Evolutionary conservation across 2,797 vertebrate species (phyloP), one percentile per base, ranked within the genome.

Genomic region (Craterocephalus amniculus): DNA sequence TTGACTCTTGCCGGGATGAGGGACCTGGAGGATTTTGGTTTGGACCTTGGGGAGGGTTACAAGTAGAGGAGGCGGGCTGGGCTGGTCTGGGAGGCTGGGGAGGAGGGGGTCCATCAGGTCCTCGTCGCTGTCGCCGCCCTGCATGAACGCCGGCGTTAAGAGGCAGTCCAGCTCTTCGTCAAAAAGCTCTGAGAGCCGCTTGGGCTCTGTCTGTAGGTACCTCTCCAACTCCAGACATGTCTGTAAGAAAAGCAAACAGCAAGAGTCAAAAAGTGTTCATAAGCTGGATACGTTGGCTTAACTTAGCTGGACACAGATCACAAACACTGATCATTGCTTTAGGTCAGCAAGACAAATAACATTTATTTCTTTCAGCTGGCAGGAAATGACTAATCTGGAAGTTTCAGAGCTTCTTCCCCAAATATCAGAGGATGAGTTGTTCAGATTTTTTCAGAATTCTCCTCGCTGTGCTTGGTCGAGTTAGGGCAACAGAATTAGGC

Each of bases 191-290:
- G 96, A 96, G 81, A 97, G 95, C 72, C 95, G 94, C 86, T 96
- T 94, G 0, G 97, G 97, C 63, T 98, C 97, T 0, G 97, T 98
- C 91, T 97, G 97, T 69, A 98, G 95, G 83, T 98, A 98, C 56
- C 97, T 91, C 91, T 98, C 97, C 93, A 98, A 81, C 87, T 97
- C 96, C 80, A 98, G 94, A 90, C 96, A 97, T 63, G 97, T 98
- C 97, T 98, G 93, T 60, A 90, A 84, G 74, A 76, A 64, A 87
- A 74, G 9, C 5, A 77, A 26, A 20, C 34, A 62, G 1, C 18
- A 5, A 57, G 13, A n/a, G 68, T 83, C 38, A 88, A 58, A 88
- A 20, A 24, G 31, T 10, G 36, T 5, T 12, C 14, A 31, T 52
- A 20, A 13, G 14, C 11, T 20, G 20, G 10, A 7, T 2, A 2